Evolutionary conservation across 1,140 invertebrate genomes (phyloP).

Genomic region (Cardiocondyla obscurior): DNA sequence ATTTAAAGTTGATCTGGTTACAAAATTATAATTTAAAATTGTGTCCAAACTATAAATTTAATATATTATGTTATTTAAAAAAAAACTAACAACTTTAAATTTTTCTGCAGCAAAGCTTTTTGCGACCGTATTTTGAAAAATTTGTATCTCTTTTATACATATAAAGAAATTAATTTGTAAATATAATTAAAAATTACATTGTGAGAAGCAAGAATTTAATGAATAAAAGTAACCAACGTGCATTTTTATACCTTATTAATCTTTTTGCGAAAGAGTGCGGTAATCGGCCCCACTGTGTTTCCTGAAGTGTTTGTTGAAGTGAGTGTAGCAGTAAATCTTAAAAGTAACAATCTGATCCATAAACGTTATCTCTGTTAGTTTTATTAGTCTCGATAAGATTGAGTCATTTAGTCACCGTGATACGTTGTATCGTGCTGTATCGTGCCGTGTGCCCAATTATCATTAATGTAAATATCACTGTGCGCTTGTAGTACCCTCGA

Average conservation of each 20-base stretch:
- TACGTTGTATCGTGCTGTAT: background rate
- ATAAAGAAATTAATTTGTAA: constrained; percentile 2
- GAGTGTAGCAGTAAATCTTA: background rate
- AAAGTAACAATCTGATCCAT: background rate
- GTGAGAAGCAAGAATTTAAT: constrained; percentile 9
- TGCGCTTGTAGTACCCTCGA: constrained; percentile 42
- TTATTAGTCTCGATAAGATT: constrained; percentile 37
- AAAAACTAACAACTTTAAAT: constrained; percentile 1
- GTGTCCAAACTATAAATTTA: no score
- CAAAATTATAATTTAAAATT: no score
- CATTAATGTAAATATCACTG: constrained; percentile 44
- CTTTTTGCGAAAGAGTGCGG: background rate
- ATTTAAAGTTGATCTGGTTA: background rate
- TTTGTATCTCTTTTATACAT: background rate
- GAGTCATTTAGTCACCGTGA: constrained; percentile 10
- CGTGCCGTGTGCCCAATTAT: constrained; percentile 19
- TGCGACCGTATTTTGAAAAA: background rate
- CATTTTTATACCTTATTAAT: background rate
- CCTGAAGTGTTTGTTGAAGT: background rate
- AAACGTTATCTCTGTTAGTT: background rate
- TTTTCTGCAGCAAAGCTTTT: background rate
- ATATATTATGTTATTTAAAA: background rate
- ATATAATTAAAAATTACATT: constrained; percentile 14
- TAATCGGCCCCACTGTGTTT: background rate
- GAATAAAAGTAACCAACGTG: background rate